Evolutionary conservation across 1,140 invertebrate species (phyloP).

Genomic region (Ceratina calcarata): DNA sequence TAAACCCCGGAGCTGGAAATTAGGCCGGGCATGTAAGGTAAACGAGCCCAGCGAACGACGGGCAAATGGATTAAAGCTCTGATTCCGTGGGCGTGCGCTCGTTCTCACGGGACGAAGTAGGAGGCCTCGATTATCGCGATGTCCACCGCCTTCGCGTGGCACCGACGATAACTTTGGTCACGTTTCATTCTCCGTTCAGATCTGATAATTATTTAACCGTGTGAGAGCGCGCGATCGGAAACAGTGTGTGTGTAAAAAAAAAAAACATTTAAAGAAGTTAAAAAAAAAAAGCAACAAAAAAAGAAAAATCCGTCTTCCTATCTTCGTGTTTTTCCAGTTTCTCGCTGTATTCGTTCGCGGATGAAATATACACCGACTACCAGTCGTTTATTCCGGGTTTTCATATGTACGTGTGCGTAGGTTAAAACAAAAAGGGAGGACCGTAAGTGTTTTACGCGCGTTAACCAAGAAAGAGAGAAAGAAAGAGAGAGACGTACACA

Average conservation of each 20-base stretch:
- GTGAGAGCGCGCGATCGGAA: conserved; percentile 28
- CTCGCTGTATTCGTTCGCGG: conserved; percentile 31
- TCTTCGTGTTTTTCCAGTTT: conserved; percentile 55
- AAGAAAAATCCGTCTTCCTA: conserved; percentile 56
- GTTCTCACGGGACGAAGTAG: conserved; percentile 20
- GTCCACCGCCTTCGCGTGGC: not conserved
- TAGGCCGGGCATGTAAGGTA: conserved; percentile 59
- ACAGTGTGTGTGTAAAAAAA: not conserved
- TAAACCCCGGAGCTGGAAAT: conserved; percentile 56
- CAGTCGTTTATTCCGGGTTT: not conserved
- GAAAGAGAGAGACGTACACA: not conserved
- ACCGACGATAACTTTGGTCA: no score
- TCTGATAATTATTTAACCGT: no score
- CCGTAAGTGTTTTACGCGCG: conserved; percentile 22
- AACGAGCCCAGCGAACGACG: conserved; percentile 55
- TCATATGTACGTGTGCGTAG: conserved; percentile 28
- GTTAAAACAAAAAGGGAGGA: conserved; percentile 6
- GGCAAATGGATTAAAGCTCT: conserved; percentile 60
- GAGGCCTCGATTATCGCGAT: conserved; percentile 7
- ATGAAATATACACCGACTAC: conserved; percentile 4
- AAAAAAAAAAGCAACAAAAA: not conserved
- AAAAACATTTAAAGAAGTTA: no score
- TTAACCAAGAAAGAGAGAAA: not conserved
- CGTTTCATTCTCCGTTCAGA: no score
- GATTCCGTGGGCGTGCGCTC: conserved; percentile 37